Percentiles rank a stretch among this genome's conserved stretches.
Evolutionary conservation across 2,797 vertebrate species (phyloP).

Genomic region (Protosalanx chinensis): DNA sequence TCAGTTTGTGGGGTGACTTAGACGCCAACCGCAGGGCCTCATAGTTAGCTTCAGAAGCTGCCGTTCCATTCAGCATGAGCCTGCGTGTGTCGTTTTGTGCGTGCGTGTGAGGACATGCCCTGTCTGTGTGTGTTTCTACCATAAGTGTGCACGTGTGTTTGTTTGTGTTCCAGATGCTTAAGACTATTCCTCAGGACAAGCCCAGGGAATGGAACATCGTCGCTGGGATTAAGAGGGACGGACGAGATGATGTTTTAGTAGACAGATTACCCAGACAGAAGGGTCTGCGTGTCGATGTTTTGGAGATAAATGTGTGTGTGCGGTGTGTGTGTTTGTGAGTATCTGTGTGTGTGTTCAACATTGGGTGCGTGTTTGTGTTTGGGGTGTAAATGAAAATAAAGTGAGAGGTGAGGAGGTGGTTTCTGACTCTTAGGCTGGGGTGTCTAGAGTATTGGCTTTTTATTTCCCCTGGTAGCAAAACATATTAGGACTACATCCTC

Average conservation of each 20-base stretch:
- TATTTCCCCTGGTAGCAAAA: conserved; percentile 65
- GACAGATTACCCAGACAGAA: conserved; percentile 14
- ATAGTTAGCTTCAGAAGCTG: conserved; percentile 47
- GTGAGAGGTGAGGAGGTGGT: conserved; percentile 37
- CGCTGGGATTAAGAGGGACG: conserved; percentile 34
- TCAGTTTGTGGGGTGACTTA: conserved; percentile 41
- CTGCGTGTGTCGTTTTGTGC: background rate
- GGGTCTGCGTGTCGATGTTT: conserved; percentile 16
- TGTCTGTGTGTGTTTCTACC: background rate
- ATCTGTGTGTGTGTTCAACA: background rate
- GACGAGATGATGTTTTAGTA: conserved; percentile 19
- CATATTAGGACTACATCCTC: conserved; percentile 57
- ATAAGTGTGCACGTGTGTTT: conserved; percentile 8
- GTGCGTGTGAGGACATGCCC: conserved; percentile 17
- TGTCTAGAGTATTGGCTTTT: conserved; percentile 53
- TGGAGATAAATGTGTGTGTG: background rate
- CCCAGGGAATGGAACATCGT: conserved; percentile 28
- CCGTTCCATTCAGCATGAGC: conserved; percentile 46
- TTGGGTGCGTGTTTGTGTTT: background rate
- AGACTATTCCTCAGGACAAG: background rate
- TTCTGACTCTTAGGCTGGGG: conserved; percentile 52
- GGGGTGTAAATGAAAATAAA: conserved; percentile 48
- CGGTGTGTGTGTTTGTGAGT: background rate
- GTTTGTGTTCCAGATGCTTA: conserved; percentile 19
- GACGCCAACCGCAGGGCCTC: conserved; percentile 36